These are phyloP conservation scores for Ichneumon xanthorius DNA, from an alignment of 2,888 invertebrate species.

Conservation along the genomic window DNA sequence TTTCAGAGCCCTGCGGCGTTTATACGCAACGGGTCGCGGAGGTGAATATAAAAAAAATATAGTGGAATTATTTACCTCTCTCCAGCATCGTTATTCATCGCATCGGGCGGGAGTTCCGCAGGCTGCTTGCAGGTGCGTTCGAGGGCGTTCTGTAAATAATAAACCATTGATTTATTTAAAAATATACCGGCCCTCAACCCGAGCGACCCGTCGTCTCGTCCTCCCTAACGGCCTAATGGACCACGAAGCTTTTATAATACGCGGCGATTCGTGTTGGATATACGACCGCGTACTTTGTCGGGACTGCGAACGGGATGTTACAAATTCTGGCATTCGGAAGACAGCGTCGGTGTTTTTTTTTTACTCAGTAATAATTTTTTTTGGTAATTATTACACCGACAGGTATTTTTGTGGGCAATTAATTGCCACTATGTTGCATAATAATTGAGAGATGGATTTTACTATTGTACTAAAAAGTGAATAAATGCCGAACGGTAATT, in stretches of 20 bases:
- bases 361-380: background rate
- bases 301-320: background rate
- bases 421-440: background rate
- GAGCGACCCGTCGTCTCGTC: constrained; percentile 24
- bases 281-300: background rate
- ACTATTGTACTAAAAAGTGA: too few relatives aligned
- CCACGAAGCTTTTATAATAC: constrained; percentile 60
- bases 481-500: too few relatives aligned
- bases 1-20: constrained; percentile 2
- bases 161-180: constrained; percentile 70
- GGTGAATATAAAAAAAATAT: constrained; percentile 32
- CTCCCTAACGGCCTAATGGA: constrained; percentile 67
- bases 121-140: constrained; percentile 56
- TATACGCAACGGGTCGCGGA: background rate
- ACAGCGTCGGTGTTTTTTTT: background rate
- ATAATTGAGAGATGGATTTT: background rate
- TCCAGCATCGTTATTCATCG: constrained; percentile 57
- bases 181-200: constrained; percentile 58
- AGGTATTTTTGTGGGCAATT: background rate
- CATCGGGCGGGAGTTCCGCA: constrained; percentile 47
- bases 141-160: constrained; percentile 62
- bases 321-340: constrained; percentile 3
- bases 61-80: constrained; percentile 57
- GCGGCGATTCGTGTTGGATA: constrained; percentile 31
- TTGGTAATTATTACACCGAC: background rate